Evolutionary conservation across 2,113 vertebrate species (phyloP).

Genomic region (Sciurus niger): DNA sequence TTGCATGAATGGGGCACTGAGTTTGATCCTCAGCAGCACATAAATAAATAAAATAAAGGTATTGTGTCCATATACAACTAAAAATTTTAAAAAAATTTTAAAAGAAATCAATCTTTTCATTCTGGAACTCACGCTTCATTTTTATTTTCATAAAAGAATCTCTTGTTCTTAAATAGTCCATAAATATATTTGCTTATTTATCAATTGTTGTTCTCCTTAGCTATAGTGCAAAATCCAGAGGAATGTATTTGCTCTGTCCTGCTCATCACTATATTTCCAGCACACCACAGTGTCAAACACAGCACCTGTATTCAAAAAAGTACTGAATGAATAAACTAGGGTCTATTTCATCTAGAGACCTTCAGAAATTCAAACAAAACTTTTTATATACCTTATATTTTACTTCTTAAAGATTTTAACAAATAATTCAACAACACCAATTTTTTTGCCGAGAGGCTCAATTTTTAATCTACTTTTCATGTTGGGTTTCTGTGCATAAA

Average conservation of each 20-base stretch:
- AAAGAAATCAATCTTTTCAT: slow-evolving; percentile 5
- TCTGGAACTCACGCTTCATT: background rate
- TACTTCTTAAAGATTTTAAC: slow-evolving; percentile 8
- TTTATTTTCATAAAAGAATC: background rate
- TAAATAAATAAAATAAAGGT: too few relatives aligned
- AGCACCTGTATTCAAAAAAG: background rate
- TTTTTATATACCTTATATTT: background rate
- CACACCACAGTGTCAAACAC: background rate
- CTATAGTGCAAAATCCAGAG: background rate
- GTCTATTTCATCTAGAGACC: background rate
- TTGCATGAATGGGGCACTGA: too few relatives aligned
- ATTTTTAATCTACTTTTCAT: slow-evolving; percentile 47
- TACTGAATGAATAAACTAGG: background rate
- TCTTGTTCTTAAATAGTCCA: background rate
- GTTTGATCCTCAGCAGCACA: too few relatives aligned
- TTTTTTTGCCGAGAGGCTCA: slow-evolving; percentile 39
- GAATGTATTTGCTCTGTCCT: background rate
- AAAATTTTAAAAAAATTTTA: too few relatives aligned
- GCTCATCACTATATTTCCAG: background rate
- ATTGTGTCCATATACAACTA: too few relatives aligned
- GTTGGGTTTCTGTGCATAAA: background rate
- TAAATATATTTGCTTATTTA: background rate
- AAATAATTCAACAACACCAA: slow-evolving; percentile 7
- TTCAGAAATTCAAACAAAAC: background rate
- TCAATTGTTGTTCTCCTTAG: background rate